Percentiles rank a stretch among this genome's conserved stretches.
phyloP scores from a whole-genome alignment of 2,113 vertebrate species.

The Periophthalmus modestus region DNA sequence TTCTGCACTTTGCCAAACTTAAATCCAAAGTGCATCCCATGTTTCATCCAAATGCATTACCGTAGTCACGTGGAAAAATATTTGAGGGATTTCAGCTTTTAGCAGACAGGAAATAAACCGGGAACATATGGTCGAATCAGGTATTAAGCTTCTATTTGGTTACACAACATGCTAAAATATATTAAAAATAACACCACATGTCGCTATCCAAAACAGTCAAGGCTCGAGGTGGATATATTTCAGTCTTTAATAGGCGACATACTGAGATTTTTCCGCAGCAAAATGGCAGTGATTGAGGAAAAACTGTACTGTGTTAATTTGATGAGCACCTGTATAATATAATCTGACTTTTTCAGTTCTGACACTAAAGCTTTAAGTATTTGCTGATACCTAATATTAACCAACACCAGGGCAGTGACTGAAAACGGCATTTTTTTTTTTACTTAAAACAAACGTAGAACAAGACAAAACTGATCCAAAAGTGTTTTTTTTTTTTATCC shows the following conservation, averaged over 20 bases:
- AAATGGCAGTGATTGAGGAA: not conserved
- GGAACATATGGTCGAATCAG: not conserved
- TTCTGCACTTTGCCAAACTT: not conserved
- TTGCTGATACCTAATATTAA: no score
- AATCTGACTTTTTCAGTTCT: no score
- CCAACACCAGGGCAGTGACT: no score
- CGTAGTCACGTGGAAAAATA: not conserved
- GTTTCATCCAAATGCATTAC: not conserved
- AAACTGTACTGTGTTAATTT: not conserved
- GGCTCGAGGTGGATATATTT: not conserved
- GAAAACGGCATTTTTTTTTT: no score
- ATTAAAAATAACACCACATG: not conserved
- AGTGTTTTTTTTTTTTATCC: no score
- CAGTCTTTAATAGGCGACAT: not conserved
- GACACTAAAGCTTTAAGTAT: no score
- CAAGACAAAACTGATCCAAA: no score
- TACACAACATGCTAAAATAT: not conserved
- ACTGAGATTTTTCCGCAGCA: not conserved
- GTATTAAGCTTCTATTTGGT: not conserved
- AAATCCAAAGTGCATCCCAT: not conserved
- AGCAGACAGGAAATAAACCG: not conserved
- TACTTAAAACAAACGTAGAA: no score
- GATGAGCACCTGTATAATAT: no score
- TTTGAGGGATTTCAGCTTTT: constrained; percentile 6
- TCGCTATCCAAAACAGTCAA: not conserved